phyloP scores from a whole-genome alignment of 1,140 invertebrate species.

The Cotesia typhae region DNA sequence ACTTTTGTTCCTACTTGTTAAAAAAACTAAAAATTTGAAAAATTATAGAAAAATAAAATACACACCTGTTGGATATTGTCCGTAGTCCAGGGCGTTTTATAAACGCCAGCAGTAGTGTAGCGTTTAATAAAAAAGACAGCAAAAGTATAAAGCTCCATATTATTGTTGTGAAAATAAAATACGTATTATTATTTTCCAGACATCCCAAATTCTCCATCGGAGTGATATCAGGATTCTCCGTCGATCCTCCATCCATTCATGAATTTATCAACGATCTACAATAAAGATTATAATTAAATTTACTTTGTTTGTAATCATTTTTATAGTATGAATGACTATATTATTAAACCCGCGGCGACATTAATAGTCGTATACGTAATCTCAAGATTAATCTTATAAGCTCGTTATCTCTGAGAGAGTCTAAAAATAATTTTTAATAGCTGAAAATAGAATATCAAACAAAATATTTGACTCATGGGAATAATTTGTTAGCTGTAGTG shows the following conservation, averaged over 20 bases:
- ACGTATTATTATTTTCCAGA: conserved; percentile 56
- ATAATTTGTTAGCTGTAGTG: too few species aligned
- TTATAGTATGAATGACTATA: too few species aligned
- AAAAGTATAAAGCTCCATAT: conserved; percentile 59
- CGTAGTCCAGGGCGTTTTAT: conserved; percentile 68
- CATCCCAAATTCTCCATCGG: conserved; percentile 54
- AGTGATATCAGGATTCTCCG: conserved; percentile 55
- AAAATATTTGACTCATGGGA: too few species aligned
- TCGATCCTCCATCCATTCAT: conserved; percentile 66
- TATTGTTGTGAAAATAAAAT: conserved; percentile 44
- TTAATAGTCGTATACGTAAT: too few species aligned
- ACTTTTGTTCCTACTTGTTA: too few species aligned
- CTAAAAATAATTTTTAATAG: too few species aligned
- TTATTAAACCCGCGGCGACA: too few species aligned
- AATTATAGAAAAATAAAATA: conserved; percentile 10
- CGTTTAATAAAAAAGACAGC: conserved; percentile 58
- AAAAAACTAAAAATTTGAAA: neutral
- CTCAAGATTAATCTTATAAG: too few species aligned
- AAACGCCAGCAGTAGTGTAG: conserved; percentile 69
- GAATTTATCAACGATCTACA: conserved; percentile 50
- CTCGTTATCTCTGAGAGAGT: too few species aligned
- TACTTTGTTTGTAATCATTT: too few species aligned
- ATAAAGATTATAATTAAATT: conserved; percentile 37
- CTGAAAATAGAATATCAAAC: too few species aligned
- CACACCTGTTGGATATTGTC: conserved; percentile 71